phyloP scores from a whole-genome alignment of 2,113 vertebrate species.

The Scalopus aquaticus region DNA sequence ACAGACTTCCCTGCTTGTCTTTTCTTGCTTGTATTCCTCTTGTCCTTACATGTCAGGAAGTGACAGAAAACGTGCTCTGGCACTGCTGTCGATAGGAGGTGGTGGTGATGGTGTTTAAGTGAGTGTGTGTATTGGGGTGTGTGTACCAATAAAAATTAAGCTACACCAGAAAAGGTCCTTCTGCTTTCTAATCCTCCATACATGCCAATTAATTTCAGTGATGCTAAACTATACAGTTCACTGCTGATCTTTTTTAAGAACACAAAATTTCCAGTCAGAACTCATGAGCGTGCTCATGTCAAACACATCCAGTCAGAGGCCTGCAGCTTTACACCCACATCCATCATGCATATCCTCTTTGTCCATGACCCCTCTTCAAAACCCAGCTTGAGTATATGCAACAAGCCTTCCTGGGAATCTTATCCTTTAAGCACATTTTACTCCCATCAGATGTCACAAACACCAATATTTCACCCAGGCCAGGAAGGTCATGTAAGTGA shows the following conservation, averaged over 20 bases:
- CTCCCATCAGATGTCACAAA: background rate
- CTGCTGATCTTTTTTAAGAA: background rate
- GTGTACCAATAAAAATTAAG: background rate
- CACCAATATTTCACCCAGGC: background rate
- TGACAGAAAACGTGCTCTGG: background rate
- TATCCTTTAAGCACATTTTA: background rate
- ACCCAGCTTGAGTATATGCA: background rate
- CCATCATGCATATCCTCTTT: background rate
- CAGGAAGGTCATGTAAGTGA: background rate
- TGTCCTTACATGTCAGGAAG: background rate
- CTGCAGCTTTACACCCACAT: background rate
- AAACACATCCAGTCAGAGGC: background rate
- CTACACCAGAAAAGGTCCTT: background rate
- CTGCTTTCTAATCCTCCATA: background rate
- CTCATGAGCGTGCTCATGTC: background rate
- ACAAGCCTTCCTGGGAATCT: background rate
- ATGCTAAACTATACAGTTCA: background rate
- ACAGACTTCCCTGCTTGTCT: background rate
- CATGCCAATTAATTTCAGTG: background rate
- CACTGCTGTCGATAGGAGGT: background rate
- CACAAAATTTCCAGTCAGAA: background rate
- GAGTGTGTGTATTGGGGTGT: too few relatives aligned
- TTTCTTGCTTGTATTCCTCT: background rate
- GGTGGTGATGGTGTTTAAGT: background rate
- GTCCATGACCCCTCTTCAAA: background rate